These are phyloP conservation scores for Rutilus rutilus DNA, from an alignment of 2,113 vertebrate species.

Conservation along the genomic window DNA sequence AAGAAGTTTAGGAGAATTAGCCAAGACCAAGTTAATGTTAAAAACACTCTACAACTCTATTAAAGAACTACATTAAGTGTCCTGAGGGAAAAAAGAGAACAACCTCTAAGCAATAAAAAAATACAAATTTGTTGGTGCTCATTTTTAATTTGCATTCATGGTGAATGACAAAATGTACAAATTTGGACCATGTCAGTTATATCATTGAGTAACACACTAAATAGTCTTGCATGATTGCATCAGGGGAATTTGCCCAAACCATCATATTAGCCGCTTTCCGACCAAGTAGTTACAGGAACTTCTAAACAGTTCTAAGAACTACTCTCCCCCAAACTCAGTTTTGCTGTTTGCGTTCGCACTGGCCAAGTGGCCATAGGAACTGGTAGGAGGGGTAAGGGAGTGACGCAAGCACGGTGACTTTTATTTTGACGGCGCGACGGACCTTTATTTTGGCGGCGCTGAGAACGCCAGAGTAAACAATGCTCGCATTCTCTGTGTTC, in stretches of 20 bases:
- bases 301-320: too few relatives aligned
- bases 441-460: too few relatives aligned
- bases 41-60: background rate
- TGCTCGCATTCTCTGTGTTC: too few relatives aligned
- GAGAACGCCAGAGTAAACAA: too few relatives aligned
- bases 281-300: too few relatives aligned
- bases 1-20: background rate
- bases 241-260: background rate
- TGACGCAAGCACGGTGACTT: too few relatives aligned
- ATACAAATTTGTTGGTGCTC: background rate
- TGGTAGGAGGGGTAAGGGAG: too few relatives aligned
- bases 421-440: too few relatives aligned
- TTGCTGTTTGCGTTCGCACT: too few relatives aligned
- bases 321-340: too few relatives aligned
- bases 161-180: background rate
- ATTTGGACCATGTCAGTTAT: background rate
- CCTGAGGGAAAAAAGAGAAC: background rate
- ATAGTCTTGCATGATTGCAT: conserved; percentile 10
- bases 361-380: too few relatives aligned
- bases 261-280: too few relatives aligned
- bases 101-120: background rate
- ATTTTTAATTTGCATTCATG: background rate
- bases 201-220: background rate
- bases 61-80: background rate
- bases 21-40: background rate